Base-by-base conservation (phyloP, 2,888 invertebrate species). In the Galerucella nymphaeae region DNA sequence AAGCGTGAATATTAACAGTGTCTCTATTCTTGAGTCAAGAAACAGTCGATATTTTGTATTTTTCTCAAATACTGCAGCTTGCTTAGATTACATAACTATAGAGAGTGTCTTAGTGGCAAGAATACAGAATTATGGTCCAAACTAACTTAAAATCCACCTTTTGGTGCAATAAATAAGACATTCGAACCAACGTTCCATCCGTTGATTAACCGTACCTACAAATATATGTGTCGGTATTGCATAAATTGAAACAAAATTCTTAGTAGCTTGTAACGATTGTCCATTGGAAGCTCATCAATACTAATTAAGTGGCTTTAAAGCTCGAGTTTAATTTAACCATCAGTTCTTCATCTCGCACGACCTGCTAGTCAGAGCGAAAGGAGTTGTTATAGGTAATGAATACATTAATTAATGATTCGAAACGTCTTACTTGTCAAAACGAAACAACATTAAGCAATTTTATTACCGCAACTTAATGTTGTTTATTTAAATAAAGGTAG, bases 231-330 rank as follows among this genome's bases (percentile, higher is more conserved):
- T 62, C 61, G 61, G 61, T 41, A 62, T 62, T 42, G 61, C 61
- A 62, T 62, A 62, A 62, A 62, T 62, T 62, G 38, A 62, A 62
- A 62, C 61, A 42, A 62, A 62, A 62, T 62, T 62, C 61, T 42
- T 62, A 62, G 61, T 62, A 62, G 41, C 61, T 62, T 62, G 61
- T 62, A 41, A 42, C 42, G 61, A 41, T 62, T 62, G 61, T 62
- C 42, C 61, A 62, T 62, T 62, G 61, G 42, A 62, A 62, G 61
- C 61, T 62, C 61, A 62, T 62, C 61, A 62, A 62, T 62, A 42
- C 61, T 42, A 62, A 62, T 62, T 62, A 62, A 62, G 61, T 42
- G 38, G 61, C 61, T 42, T 62, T 42, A 18, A 42, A 62, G 18
- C 41, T 38, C 6, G 16, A 38, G 18, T 62, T 62, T 62, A 62